Base-by-base conservation (phyloP, 2,888 invertebrate species). In the Halictus quadricinctus region DNA sequence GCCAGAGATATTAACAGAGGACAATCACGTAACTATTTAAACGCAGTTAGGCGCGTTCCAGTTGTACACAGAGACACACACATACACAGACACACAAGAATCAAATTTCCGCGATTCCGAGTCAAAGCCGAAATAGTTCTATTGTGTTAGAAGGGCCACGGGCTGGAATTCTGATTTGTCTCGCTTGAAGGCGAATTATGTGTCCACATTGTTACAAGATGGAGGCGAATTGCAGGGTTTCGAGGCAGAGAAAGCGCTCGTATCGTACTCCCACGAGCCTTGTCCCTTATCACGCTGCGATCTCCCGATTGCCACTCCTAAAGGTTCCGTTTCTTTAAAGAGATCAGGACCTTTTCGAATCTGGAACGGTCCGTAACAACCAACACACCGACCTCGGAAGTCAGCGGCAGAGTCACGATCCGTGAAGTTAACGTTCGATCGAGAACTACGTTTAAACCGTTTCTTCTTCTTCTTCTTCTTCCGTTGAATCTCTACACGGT, bases 261-360 rank as follows among this genome's bases (percentile, higher is more conserved):
- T 84, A 87, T 86, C 78, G 81, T 72, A 83, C 79, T 84, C 86
- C 81, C 90, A 88, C 87, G 85, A 79, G 72, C 78, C 77, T 72
- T 69, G 70, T 81, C 75, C 72, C 79, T 79, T 90, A 90, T 90
- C 90, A 69, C 15, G 60, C 73, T 60, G 72, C 84, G 80, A 90
- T 90, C 90, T 85, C 85, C 80, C 87, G 87, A 88, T 88, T 81
- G 86, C 86, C 86, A 88, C 86, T 86, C 84, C 85, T 88, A 88
- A 80, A 82, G 81, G 80, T 73, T 81, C 80, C 50, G 81, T 79
- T 79, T 80, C 83, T 72, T 72, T 79, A 84, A 74, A 50, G 48
- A 21, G 86, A 84, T 77, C 80, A 66, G 58, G 77, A 73, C 84
- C 82, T 84, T 83, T 83, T 80, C 81, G 83, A 88, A 89, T 88